phyloP scores from a whole-genome alignment of 1,140 invertebrate genomes.

The Harpegnathos saltator region DNA sequence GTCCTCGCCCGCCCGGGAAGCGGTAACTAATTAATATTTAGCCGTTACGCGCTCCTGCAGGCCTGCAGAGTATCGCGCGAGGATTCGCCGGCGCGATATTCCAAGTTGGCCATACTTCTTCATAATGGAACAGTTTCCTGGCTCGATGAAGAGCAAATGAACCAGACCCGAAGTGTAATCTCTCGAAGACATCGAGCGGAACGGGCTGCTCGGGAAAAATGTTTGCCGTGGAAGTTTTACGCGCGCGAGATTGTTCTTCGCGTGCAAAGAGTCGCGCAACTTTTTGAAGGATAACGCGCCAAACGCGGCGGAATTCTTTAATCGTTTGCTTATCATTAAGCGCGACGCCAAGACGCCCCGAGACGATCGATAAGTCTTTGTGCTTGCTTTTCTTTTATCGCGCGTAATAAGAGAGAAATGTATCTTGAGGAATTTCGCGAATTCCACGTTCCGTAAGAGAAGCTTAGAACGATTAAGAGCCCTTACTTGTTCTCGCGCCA shows the following conservation, averaged over 20 bases:
- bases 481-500: no score
- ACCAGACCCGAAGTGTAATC: slow-evolving; percentile 40
- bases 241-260: slow-evolving; percentile 5
- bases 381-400: no score
- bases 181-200: slow-evolving; percentile 37
- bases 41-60: not conserved
- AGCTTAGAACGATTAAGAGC: no score
- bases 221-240: slow-evolving; percentile 36
- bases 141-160: slow-evolving; percentile 35
- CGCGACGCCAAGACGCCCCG: not conserved
- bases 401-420: no score
- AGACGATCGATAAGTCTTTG: slow-evolving; percentile 6
- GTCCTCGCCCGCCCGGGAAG: no score
- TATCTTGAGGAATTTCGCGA: no score
- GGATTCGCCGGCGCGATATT: slow-evolving; percentile 6
- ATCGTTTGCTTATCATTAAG: slow-evolving; percentile 36
- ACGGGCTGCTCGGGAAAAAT: slow-evolving; percentile 21
- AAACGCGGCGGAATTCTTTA: slow-evolving; percentile 13
- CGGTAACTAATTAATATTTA: slow-evolving; percentile 39
- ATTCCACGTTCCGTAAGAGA: no score
- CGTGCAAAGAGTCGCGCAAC: slow-evolving; percentile 19
- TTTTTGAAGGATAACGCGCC: slow-evolving; percentile 38
- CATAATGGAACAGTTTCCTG: slow-evolving; percentile 26
- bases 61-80: slow-evolving; percentile 4
- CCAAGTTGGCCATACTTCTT: slow-evolving; percentile 10